Conservation (phyloP, 2,797 vertebrate genomes). For the Clarias pachynema region DNA sequence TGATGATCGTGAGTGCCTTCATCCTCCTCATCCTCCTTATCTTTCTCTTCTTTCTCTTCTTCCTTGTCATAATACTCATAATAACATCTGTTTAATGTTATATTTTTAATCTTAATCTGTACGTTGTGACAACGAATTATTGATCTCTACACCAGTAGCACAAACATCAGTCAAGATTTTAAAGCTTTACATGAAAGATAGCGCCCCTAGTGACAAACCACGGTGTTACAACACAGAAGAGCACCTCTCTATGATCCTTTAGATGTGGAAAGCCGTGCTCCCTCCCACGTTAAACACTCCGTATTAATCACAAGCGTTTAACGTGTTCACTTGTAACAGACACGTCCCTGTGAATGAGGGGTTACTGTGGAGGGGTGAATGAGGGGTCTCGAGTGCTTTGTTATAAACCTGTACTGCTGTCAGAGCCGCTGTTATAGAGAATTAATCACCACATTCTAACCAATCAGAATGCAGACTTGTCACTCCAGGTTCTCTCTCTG, state of each 20-base stretch:
- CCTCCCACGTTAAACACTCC: too few species aligned
- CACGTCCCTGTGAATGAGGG: background rate
- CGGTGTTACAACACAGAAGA: too few species aligned
- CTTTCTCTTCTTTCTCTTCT: background rate
- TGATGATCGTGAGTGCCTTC: slow-evolving; percentile 91
- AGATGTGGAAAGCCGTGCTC: too few species aligned
- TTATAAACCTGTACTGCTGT: background rate
- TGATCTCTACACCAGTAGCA: too few species aligned
- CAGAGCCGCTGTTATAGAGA: background rate
- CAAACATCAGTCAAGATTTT: too few species aligned
- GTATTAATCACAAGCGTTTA: background rate
- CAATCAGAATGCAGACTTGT: background rate
- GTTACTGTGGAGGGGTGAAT: background rate
- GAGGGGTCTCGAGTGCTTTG: background rate
- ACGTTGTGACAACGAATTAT: too few species aligned
- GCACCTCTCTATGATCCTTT: too few species aligned
- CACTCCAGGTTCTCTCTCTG: background rate
- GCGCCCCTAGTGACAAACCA: too few species aligned
- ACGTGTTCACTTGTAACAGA: background rate
- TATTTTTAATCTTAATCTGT: too few species aligned
- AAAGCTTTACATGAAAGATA: too few species aligned
- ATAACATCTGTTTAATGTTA: too few species aligned
- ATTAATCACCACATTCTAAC: background rate
- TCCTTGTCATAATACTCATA: background rate
- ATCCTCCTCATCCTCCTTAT: background rate